A percentile compares a stretch with the other conserved stretches of the same genome.
Evolutionary conservation across 1,140 invertebrate species (phyloP).

Genomic region (Akabosia matsudoensis): DNA sequence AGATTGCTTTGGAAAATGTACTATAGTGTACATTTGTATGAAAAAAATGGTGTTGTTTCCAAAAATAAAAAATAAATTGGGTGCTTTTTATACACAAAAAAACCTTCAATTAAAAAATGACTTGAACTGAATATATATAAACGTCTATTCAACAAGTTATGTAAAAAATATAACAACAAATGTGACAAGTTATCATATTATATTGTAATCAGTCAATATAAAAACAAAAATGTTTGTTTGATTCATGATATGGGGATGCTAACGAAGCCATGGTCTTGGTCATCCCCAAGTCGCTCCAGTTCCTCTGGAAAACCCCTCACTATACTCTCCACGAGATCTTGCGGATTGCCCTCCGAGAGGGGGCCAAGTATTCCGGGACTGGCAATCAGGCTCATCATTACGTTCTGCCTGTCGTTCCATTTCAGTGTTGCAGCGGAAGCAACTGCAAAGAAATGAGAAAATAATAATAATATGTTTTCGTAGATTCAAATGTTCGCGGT

Average conservation of each 20-base stretch:
- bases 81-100: conserved; percentile 10
- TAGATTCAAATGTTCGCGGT: no score
- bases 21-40: background rate
- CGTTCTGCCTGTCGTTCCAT: background rate
- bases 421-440: conserved; percentile 6
- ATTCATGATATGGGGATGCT: conserved; percentile 26
- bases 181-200: no score
- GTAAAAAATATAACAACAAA: background rate
- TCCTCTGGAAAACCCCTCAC: conserved; percentile 21
- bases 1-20: no score
- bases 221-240: background rate
- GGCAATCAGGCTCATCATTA: conserved; percentile 24
- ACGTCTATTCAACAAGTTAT: background rate
- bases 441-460: background rate
- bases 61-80: conserved; percentile 20
- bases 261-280: conserved; percentile 23
- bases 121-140: background rate
- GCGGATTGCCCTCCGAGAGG: conserved; percentile 7
- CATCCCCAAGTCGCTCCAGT: background rate
- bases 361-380: conserved; percentile 6
- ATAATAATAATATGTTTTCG: background rate
- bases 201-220: no score
- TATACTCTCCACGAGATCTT: conserved; percentile 20
- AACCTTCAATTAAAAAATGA: background rate
- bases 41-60: background rate